Percentiles rank a stretch among this genome's conserved stretches.
Evolutionary conservation across 2,888 invertebrate species (phyloP).

Genomic region (Trissonchulus sp.): DNA sequence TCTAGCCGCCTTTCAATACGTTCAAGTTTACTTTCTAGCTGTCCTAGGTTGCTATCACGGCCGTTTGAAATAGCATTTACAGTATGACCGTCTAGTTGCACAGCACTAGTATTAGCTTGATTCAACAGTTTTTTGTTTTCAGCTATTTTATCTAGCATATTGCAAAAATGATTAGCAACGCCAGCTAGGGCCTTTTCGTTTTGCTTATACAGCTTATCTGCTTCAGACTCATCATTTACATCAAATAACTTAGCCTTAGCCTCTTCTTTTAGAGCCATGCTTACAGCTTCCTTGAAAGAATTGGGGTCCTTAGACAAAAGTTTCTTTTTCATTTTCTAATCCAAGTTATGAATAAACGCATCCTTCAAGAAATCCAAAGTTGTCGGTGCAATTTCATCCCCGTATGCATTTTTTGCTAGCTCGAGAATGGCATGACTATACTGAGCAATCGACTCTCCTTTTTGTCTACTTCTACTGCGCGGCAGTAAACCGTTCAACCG

Average conservation of each 20-base stretch:
- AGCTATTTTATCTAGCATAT: background rate
- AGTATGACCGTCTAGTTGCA: background rate
- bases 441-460: background rate
- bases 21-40: background rate
- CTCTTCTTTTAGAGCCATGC: background rate
- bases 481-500: background rate
- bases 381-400: background rate
- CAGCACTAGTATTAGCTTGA: background rate
- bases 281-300: background rate
- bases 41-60: background rate
- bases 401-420: background rate
- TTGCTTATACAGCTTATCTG: background rate
- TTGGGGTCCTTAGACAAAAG: background rate
- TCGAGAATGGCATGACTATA: background rate
- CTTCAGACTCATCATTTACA: background rate
- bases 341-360: background rate
- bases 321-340: background rate
- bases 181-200: background rate
- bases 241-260: background rate
- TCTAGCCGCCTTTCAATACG: background rate
- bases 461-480: background rate
- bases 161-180: background rate
- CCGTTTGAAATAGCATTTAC: background rate
- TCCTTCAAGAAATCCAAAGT: constrained; percentile 1
- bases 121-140: background rate